Base-by-base conservation (phyloP, 2,797 vertebrate genomes). In the Megalops cyprinoides region DNA sequence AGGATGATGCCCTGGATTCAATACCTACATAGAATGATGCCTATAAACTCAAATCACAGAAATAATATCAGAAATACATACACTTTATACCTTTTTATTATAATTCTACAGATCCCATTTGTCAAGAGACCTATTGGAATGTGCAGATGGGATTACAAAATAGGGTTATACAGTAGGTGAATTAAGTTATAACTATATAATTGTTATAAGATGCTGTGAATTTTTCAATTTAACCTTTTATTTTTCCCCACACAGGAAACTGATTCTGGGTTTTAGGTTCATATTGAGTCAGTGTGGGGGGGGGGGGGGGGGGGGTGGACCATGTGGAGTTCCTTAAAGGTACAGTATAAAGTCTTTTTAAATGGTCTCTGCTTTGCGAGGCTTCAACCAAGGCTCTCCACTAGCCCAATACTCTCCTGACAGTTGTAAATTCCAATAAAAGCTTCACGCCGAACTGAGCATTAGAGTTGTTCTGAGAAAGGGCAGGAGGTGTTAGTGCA, bases 351-450 rank as follows among this genome's bases (percentile, higher is more conserved):
- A 90, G 78, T 42, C 69, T 73, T 48, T 85, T 84, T 90, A 89
- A 73, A 90, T 89, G 86, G 88, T 87, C 89, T 88, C 88, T 90
- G 84, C 85, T 88, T 89, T 89, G 89, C 88, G 82, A 84, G 87
- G 90, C 89, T 87, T 88, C 86, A 87, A 88, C 83, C 84, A 83
- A 84, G 87, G 88, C 87, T 90, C 88, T 90, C 77, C 67, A 77
- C 25, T 80, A 77, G 85, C 84, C 83, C 82, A 89, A 89, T 79
- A 84, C 79, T 92, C 91, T 90, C 90, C 85, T 83, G 91, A 91
- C 89, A 84, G 88, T 88, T 92, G 90, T 91, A 91, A 92, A 91
- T 93, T 92, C 87, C 87, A 92, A 89, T 94, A 92, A 94, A 91
- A 91, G 91, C 86, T 88, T 91, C 86, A 86, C 82, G 91, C 88